Evolutionary conservation across 2,888 invertebrate genomes (phyloP).

Genomic region (Automeris io): DNA sequence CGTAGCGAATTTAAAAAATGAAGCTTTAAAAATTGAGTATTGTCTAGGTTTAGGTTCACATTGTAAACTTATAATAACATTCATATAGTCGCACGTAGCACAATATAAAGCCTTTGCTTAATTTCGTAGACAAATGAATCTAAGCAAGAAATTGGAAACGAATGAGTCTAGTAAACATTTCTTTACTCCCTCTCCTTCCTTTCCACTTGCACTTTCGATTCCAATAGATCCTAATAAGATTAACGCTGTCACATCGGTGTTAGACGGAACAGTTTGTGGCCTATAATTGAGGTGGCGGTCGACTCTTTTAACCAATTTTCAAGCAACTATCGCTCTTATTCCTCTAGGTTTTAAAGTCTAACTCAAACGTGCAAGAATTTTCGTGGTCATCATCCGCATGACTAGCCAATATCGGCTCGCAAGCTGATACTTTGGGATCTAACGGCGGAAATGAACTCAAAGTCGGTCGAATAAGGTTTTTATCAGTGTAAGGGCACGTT

Average conservation of each 20-base stretch:
- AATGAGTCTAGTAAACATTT: not conserved
- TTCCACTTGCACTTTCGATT: conserved; percentile 52
- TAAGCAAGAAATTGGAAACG: not conserved
- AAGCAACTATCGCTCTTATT: conserved; percentile 26
- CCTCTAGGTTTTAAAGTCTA: conserved; percentile 25
- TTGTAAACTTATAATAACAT: too few relatives aligned
- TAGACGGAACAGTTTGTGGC: conserved; percentile 76
- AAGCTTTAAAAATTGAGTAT: too few relatives aligned
- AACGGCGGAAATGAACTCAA: conserved; percentile 10
- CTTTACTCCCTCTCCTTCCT: conserved; percentile 25
- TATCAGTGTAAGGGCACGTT: conserved; percentile 16
- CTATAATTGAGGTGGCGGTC: conserved; percentile 70
- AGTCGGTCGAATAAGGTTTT: conserved; percentile 20
- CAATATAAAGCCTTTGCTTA: too few relatives aligned
- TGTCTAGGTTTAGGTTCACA: too few relatives aligned
- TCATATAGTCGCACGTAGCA: too few relatives aligned
- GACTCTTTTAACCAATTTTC: conserved; percentile 27
- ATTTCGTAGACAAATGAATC: too few relatives aligned
- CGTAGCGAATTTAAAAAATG: too few relatives aligned
- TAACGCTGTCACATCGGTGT: conserved; percentile 72
- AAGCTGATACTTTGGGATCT: conserved; percentile 42
- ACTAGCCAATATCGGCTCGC: conserved; percentile 72
- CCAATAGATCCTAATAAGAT: conserved; percentile 75
- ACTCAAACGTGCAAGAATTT: conserved; percentile 24
- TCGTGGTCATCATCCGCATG: conserved; percentile 73